Evolutionary conservation across 2,797 vertebrate species (phyloP).

Genomic region (Gallinago solitaria): DNA sequence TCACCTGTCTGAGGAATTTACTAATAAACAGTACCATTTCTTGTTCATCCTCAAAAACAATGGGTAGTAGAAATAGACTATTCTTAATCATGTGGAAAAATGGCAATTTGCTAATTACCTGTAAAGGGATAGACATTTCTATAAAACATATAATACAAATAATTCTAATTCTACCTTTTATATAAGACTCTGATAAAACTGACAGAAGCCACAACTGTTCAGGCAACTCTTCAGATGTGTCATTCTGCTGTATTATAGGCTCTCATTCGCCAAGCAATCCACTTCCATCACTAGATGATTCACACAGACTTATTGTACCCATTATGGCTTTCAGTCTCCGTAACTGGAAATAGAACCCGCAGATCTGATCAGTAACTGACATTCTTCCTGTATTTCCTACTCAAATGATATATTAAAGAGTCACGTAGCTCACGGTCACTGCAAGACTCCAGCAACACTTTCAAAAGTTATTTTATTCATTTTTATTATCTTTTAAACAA

Average conservation of each 20-base stretch:
- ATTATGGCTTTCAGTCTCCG: background rate
- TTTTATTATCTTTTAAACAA: background rate
- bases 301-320: background rate
- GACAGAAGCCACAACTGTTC: background rate
- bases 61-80: background rate
- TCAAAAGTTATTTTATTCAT: background rate
- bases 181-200: background rate
- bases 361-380: background rate
- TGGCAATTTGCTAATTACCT: background rate
- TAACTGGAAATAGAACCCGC: background rate
- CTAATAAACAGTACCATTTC: background rate
- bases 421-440: background rate
- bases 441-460: background rate
- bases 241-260: background rate
- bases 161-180: background rate
- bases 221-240: background rate
- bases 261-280: background rate
- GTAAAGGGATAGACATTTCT: background rate
- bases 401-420: background rate
- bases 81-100: background rate
- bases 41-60: background rate
- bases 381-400: background rate
- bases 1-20: background rate
- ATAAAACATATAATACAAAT: background rate
- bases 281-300: background rate